These are phyloP conservation scores for Cliona cf. orientalis DNA, from an alignment of 37 sponge, comb jelly and placozoan species.

Conservation along the genomic window DNA sequence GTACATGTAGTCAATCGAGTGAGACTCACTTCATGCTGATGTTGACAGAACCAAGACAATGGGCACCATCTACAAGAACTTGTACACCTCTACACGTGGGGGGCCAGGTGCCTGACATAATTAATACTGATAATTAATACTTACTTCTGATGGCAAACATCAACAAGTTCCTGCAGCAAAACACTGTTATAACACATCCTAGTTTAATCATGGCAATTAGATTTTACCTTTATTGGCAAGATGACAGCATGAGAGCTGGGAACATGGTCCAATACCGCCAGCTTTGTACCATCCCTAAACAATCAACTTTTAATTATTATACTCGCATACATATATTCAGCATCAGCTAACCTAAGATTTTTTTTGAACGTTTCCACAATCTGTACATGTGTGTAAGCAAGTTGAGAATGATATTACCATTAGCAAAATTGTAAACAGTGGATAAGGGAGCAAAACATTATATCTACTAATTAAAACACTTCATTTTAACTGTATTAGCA, in stretches of 20 bases:
- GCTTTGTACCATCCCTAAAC: slow-evolving; percentile 58
- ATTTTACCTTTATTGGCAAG: slow-evolving; percentile 70
- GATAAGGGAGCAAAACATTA: no score
- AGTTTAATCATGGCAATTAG: neutral
- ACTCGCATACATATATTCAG: neutral
- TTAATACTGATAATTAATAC: neutral
- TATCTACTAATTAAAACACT: no score
- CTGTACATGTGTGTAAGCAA: no score
- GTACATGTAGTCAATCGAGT: neutral
- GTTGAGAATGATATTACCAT: no score
- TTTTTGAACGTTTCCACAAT: no score
- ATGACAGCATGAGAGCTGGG: slow-evolving; percentile 71
- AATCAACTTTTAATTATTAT: neutral
- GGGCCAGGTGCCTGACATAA: neutral
- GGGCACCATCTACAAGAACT: slow-evolving; percentile 94
- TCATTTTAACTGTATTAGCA: no score
- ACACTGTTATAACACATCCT: neutral
- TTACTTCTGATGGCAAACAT: slow-evolving; percentile 65
- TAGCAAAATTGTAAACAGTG: no score
- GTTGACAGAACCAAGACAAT: slow-evolving; percentile 77
- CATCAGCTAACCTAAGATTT: no score
- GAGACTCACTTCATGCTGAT: slow-evolving; percentile 76
- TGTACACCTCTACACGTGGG: slow-evolving; percentile 56
- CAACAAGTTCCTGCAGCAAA: slow-evolving; percentile 45
- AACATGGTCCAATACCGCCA: slow-evolving; percentile 80